Base-by-base conservation (phyloP, 2,797 vertebrate genomes). In the Ficedula albicollis region DNA sequence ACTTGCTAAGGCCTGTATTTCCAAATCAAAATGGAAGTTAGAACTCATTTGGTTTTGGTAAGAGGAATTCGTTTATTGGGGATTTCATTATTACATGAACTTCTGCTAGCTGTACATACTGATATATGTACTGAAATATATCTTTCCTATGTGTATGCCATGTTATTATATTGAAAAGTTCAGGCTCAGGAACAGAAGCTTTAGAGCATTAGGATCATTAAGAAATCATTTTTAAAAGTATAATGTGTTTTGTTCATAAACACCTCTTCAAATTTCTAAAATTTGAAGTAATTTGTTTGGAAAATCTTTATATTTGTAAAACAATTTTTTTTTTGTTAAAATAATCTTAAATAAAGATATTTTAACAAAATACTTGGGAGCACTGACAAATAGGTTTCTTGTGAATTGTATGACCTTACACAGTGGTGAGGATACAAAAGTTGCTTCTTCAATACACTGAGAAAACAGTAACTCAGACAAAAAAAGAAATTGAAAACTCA, bases 1-100 rank as follows among this genome's bases (percentile, higher is more conserved):
- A 69, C 9, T 93, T 96, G 74, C 58, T 81, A 90, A 87, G 20
- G 38, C 41, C 51, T 87, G 39, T 23, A 34, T 58, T 97, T 97
- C 96, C n/a, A 87, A 95, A 97, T 32, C 32, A 10, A 83, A 74
- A 52, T 73, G 7, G 89, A 93, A 75, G 15, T 60, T 92, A 87
- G 95, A 93, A 58, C 14, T 48, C 54, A 59, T 32, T 69, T 18
- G 44, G 25, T 70, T 68, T 85, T 66, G 27, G 36, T 72, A 44
- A 75, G 55, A 87, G 76, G 63, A 82, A 69, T 63, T 21, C 6
- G 43, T 72, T 14, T 76, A 1, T 43, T 56, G 62, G 15, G 5
- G 8, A 15, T 49, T 81, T 84, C 39, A 58, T 76, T 75, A 49
- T 68, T 63, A n/a, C 11, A 30, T 79, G 72, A 80, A 9, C 18